Base-by-base conservation (phyloP, 2,113 vertebrate species). In the Ailuropoda melanoleuca region DNA sequence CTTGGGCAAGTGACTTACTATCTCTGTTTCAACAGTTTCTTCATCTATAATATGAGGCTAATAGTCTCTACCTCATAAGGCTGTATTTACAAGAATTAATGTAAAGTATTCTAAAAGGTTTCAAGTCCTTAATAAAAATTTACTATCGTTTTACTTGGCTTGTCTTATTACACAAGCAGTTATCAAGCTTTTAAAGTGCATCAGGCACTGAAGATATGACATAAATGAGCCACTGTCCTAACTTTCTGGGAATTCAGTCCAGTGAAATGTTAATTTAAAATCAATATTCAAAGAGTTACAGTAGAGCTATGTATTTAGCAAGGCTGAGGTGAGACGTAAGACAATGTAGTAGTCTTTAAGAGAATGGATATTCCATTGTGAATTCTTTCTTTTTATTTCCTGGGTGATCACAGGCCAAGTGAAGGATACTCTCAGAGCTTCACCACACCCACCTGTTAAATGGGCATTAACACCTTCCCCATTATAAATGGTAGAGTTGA, bases 381-480 rank as follows among this genome's bases (percentile, higher is more conserved):
- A 53, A 23, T 29, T 92, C 46, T 83, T 96, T 90, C 58, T 83
- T 58, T 95, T 75, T 93, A 77, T 64, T 92, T 77, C 60, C 26
- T 90, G 53, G 21, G 26, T 95, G 74, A 58, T 55, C 21, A 68
- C 8, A 75, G 6, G n/a, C 11, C 64, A 74, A 66, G 53, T 39
- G 34, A 88, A 86, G 80, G 62, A 58, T 81, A 15, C 34, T 90
- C 83, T 58, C 55, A 62, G 62, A 60, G 29, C 24, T 55, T 96
- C 68, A 56, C 10, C 21, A 70, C 84, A 72, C 31, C 74, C 31
- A 78, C 46, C 8, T 78, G 34, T 72, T 93, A 96, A 91, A 80
- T 84, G 56, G 60, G 1, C 19, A 62, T 9, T 9, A 81, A 89
- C 62, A 82, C 17, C 92, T 81, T 77, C 6, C 8, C 24, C 56